A percentile compares a stretch with the other conserved stretches of the same genome.
Conservation (phyloP, 2,888 invertebrate species). For the Rotaria macrura region DNA sequence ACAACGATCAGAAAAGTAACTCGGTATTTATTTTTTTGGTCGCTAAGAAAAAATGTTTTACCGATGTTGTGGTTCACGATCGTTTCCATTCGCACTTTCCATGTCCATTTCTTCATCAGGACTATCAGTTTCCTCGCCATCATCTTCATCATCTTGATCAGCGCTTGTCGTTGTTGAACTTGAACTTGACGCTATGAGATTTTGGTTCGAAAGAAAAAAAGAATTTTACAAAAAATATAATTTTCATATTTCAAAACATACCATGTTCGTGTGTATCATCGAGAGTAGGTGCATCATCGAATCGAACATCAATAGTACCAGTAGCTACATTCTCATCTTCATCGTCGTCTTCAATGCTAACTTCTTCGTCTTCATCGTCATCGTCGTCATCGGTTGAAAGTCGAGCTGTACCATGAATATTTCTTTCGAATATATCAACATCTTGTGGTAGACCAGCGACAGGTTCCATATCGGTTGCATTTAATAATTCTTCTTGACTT, state of each 20-base stretch:
- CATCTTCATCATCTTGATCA: constrained; percentile 16
- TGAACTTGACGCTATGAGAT: background rate
- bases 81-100: constrained; percentile 36
- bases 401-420: background rate
- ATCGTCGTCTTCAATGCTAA: constrained; percentile 30
- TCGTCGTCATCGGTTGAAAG: constrained; percentile 42
- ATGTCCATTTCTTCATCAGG: constrained; percentile 34
- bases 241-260: too few relatives aligned
- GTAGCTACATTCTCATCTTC: constrained; percentile 32
- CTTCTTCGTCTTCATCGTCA: constrained; percentile 43
- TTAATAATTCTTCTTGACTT: constrained; percentile 22
- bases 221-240: too few relatives aligned
- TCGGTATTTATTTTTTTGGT: too few relatives aligned
- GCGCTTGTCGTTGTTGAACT: background rate
- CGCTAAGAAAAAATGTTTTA: constrained; percentile 26
- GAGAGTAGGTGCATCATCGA: background rate
- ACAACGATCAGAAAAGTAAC: too few relatives aligned
- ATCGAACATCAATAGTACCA: background rate
- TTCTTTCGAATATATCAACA: constrained; percentile 25
- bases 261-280: background rate
- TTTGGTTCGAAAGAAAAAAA: too few relatives aligned
- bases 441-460: constrained; percentile 32
- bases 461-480: constrained; percentile 34
- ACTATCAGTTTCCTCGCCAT: constrained; percentile 2
- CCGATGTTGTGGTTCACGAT: constrained; percentile 36